Percentiles rank a stretch among this genome's conserved stretches.
phyloP scores from a whole-genome alignment of 2,888 invertebrate species.

The Noctua janthina region DNA sequence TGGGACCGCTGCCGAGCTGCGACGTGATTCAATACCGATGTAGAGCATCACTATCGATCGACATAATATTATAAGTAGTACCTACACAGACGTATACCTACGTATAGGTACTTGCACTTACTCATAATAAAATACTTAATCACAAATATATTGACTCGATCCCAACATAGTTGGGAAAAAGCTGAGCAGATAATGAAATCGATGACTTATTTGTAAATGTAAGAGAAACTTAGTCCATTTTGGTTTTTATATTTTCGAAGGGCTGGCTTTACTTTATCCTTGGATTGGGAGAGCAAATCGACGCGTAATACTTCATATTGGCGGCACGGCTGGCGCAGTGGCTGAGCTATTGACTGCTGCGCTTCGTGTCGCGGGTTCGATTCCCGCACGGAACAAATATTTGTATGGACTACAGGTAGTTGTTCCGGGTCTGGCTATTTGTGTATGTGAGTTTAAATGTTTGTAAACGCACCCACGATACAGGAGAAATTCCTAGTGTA shows the following conservation, averaged over 20 bases:
- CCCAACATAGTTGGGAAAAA: neutral
- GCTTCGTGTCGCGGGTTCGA: too few relatives aligned
- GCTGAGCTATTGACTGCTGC: too few relatives aligned
- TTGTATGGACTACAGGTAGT: too few relatives aligned
- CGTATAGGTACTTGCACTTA: neutral
- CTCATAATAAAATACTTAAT: neutral
- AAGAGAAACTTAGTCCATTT: neutral
- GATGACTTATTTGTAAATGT: neutral
- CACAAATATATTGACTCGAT: neutral
- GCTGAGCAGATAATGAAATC: neutral
- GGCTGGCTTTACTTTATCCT: neutral
- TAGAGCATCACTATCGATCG: constrained; percentile 71
- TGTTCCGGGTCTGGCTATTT: too few relatives aligned
- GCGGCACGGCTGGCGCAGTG: too few relatives aligned
- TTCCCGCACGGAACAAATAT: too few relatives aligned
- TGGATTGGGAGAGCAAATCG: neutral
- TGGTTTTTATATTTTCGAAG: neutral
- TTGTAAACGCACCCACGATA: too few relatives aligned
- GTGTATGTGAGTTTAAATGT: too few relatives aligned
- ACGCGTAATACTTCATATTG: constrained; percentile 1
- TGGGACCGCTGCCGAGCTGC: constrained; percentile 77
- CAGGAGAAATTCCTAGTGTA: too few relatives aligned
- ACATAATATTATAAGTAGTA: constrained; percentile 68
- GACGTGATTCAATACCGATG: constrained; percentile 84
- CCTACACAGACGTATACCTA: neutral